Evolutionary conservation across 2,888 invertebrate species (phyloP), one percentile per base, ranked within the genome.

Genomic region (Nomada ruficornis): DNA sequence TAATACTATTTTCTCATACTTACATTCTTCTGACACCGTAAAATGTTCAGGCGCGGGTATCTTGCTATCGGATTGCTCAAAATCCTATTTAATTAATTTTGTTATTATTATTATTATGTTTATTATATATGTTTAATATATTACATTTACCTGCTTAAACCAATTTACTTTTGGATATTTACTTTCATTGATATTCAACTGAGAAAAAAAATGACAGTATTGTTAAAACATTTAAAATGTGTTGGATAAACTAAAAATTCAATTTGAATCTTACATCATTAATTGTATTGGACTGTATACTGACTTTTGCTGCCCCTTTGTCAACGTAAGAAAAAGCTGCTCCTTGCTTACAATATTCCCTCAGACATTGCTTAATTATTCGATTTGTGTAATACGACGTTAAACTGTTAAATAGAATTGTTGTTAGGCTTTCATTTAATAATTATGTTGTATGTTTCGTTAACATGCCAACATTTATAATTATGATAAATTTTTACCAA

Each of bases 401-500:
- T n/a, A 72, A 63, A 42, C 79, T 80, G 44, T 68, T 55, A 2
- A 26, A 67, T 18, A 11, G 50, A 55, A 62, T 13, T 44, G 44
- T 44, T 18, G 9, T 67, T 68, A 55, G 5, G 13, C 47, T 60
- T 23, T 52, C 18, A 9, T 36, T 44, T 13, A 36, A 71, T 63
- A 23, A 36, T 29, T n/a, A 52, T 3, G 42, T 62, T 36, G 23
- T 20, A 36, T n/a, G 3, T 2, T 52, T 26, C 7, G 0, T 50
- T 13, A 59, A 54, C 47, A 47, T 47, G 15, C 15, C 47, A 47
- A 47, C 47, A 47, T 47, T 11, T 47, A 3, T 47, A 5, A 0
- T 23, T n/a, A 13, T 29, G 18, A 67, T 9, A 44, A 2, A 26
- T 47, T 26, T 23, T 23, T 11, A n/a, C 36, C 11, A 26, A 3